Evolutionary conservation across 2,797 vertebrate genomes (phyloP), one percentile per base, ranked within the genome.

Genomic region (Coendou prehensilis): DNA sequence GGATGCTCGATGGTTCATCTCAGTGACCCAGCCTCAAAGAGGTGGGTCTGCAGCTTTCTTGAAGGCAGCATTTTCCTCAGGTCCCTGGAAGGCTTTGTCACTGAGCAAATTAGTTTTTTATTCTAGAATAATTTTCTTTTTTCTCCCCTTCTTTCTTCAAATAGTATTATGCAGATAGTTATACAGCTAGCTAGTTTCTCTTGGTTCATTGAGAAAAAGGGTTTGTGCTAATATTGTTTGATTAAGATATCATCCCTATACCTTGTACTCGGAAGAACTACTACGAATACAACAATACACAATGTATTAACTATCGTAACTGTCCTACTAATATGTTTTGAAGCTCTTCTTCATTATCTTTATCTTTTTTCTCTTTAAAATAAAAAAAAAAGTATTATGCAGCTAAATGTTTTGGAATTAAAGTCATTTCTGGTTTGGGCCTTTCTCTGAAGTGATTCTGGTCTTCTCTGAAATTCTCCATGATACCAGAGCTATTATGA

Each of bases 61-160:
- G 22, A 90, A 91, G 54, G 20, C 2, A 75, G 54, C 3, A 56
- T 61, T 85, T 89, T 50, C 88, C 57, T 80, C 54, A 45, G 52
- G 45, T 7, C 47, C 20, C 83, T 80, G 20, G 52, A 79, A 28
- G 9, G 6, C 63, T 91, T 94, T 67, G n/a, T 59, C 64, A 64
- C 6, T 41, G 28, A 80, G 54, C 47, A 69, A n/a, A n/a, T 45
- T 33, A 13, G 11, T 92, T 45, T 89, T 92, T 81, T 57, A 80
- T 64, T 93, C 56, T 91, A 87, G 22, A 93, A 45, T 64, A n/a
- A n/a, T 69, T 86, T 81, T 93, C 87, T 63, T 93, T 30, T 26
- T 87, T 47, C 18, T 79, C 59, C 56, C 37, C 26, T 59, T 23
- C 33, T 69, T 41, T 9, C 61, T 93, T 82, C 28, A 59, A 73